Conservation (phyloP, 2,888 invertebrate genomes). For the Malthinus seriepunctatus region DNA sequence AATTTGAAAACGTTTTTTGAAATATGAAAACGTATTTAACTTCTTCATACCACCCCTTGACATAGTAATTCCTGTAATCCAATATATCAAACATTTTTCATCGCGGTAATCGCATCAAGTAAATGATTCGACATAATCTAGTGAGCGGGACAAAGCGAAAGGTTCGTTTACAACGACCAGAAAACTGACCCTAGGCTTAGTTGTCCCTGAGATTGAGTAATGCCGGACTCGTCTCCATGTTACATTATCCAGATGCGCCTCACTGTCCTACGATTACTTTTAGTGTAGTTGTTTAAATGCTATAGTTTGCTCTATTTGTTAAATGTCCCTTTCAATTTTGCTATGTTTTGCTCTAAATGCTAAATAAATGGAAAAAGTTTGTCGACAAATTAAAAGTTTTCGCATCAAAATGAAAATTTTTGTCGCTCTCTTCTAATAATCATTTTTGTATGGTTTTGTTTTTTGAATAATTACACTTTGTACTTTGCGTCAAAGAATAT, state of each 20-base stretch:
- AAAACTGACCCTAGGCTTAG: conserved; percentile 37
- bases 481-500: too few species aligned
- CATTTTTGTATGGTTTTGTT: too few species aligned
- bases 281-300: conserved; percentile 10
- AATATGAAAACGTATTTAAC: conserved; percentile 27
- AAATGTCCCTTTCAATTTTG: too few species aligned
- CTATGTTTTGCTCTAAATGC: too few species aligned
- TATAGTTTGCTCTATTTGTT: too few species aligned
- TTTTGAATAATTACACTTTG: too few species aligned
- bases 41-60: conserved; percentile 14
- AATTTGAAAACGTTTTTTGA: neutral
- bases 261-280: conserved; percentile 24
- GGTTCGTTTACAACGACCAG: conserved; percentile 44
- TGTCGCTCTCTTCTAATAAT: too few species aligned
- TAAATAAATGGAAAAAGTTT: too few species aligned
- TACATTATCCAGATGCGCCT: conserved; percentile 37
- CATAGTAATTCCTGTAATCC: conserved; percentile 36
- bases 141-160: conserved; percentile 37
- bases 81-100: conserved; percentile 53
- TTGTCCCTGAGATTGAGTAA: conserved; percentile 38
- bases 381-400: too few species aligned
- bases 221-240: conserved; percentile 32
- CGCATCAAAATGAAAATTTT: too few species aligned
- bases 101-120: conserved; percentile 53
- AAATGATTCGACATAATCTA: conserved; percentile 55